phyloP scores from a whole-genome alignment of 2,888 invertebrate species.

The Melinaea marsaeus region DNA sequence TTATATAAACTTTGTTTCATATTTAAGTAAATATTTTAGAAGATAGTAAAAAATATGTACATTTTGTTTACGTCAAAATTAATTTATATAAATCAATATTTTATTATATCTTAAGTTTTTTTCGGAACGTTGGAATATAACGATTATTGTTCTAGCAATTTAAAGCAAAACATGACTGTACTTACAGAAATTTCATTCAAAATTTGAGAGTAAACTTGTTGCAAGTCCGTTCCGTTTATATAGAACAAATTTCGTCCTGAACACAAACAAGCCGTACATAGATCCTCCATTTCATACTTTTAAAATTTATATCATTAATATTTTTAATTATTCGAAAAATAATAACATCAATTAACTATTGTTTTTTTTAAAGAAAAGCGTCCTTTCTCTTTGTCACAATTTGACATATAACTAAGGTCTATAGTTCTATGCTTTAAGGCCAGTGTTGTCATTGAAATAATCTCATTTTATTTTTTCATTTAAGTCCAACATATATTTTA shows the following conservation, averaged over 20 bases:
- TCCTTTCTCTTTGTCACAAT: conserved; percentile 7
- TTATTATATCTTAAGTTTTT: background rate
- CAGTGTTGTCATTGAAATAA: too few relatives aligned
- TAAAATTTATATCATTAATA: background rate
- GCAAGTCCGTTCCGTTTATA: conserved; percentile 50
- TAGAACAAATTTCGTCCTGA: conserved; percentile 50
- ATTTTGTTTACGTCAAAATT: background rate
- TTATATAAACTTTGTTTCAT: too few relatives aligned
- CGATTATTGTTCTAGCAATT: background rate
- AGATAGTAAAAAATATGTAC: too few relatives aligned
- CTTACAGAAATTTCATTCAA: conserved; percentile 63
- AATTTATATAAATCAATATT: background rate
- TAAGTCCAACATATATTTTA: too few relatives aligned
- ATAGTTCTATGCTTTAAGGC: background rate
- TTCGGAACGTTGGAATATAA: background rate
- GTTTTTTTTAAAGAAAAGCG: background rate
- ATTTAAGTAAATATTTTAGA: too few relatives aligned
- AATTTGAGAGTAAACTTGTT: conserved; percentile 55
- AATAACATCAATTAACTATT: background rate
- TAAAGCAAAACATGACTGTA: conserved; percentile 7
- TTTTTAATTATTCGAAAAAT: background rate
- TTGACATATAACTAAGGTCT: background rate
- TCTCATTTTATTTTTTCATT: too few relatives aligned
- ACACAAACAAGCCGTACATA: conserved; percentile 58
- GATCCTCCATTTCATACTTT: conserved; percentile 53